Percentiles rank a stretch among this genome's conserved stretches.
phyloP scores from a whole-genome alignment of 1,140 invertebrate genomes.

The Drosophila sechellia region DNA sequence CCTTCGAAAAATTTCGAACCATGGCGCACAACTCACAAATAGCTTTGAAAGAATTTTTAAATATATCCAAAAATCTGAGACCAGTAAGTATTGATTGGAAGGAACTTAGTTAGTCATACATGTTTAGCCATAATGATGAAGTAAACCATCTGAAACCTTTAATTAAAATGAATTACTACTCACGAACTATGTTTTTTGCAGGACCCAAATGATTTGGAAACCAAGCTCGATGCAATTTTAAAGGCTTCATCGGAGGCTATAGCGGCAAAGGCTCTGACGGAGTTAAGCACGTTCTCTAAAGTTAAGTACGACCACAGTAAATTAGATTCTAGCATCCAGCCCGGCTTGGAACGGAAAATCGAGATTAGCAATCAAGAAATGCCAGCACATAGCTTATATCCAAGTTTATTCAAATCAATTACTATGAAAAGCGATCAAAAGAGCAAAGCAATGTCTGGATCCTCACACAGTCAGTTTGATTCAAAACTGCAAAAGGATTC shows the following conservation, averaged over 20 bases:
- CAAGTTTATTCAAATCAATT: constrained; percentile 52
- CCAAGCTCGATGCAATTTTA: constrained; percentile 68
- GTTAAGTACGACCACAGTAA: constrained; percentile 56
- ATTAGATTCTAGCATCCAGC: constrained; percentile 27
- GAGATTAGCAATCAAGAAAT: constrained; percentile 42
- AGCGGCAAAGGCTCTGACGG: constrained; percentile 82
- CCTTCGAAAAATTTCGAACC: constrained; percentile 76
- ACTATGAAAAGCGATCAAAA: constrained; percentile 43
- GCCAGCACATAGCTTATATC: constrained; percentile 42
- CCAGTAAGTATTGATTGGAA: constrained; percentile 47
- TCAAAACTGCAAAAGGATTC: constrained; percentile 32
- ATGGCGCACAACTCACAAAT: constrained; percentile 74
- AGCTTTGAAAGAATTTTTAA: constrained; percentile 66
- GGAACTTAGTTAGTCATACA: too few relatives aligned
- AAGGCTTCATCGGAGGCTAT: constrained; percentile 80
- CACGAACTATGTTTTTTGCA: constrained; percentile 15
- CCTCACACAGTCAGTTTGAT: constrained; percentile 26
- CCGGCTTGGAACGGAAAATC: constrained; percentile 27
- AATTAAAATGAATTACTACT: neutral
- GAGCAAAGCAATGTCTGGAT: constrained; percentile 15
- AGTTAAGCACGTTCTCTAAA: constrained; percentile 80
- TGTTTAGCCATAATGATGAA: too few relatives aligned
- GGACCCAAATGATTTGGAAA: constrained; percentile 60
- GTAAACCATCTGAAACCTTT: too few relatives aligned
- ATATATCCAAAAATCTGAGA: constrained; percentile 42